Conservation (phyloP, 2,113 vertebrate species). For the Centropus bengalensis region DNA sequence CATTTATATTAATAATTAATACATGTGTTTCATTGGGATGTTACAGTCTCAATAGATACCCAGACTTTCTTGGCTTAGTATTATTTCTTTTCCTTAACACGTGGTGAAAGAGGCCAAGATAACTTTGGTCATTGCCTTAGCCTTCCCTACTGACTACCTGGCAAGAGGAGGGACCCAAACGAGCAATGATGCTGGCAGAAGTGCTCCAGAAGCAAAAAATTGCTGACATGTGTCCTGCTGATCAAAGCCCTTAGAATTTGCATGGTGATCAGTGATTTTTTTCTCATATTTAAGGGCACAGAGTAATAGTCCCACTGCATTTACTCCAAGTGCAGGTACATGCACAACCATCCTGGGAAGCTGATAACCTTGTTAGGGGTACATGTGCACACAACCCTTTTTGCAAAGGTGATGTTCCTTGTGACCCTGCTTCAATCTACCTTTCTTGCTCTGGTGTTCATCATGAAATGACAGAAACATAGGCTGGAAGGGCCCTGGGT, state of each 20-base stretch:
- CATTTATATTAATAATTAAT: constrained; percentile 58
- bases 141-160: neutral
- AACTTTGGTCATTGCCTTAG: neutral
- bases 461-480: neutral
- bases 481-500: neutral
- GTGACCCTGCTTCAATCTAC: neutral
- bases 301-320: neutral
- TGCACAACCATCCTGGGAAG: neutral
- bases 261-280: neutral
- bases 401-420: neutral
- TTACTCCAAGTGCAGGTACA: neutral
- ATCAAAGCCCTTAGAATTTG: neutral
- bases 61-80: neutral
- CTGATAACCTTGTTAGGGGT: neutral
- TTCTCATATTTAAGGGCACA: neutral
- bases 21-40: neutral
- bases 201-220: neutral
- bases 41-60: neutral
- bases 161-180: neutral
- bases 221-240: neutral
- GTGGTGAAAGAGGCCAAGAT: neutral
- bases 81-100: neutral
- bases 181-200: neutral
- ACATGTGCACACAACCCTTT: neutral
- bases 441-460: neutral